Evolutionary conservation across 2,797 vertebrate species (phyloP).

Genomic region (Botia kubotai): DNA sequence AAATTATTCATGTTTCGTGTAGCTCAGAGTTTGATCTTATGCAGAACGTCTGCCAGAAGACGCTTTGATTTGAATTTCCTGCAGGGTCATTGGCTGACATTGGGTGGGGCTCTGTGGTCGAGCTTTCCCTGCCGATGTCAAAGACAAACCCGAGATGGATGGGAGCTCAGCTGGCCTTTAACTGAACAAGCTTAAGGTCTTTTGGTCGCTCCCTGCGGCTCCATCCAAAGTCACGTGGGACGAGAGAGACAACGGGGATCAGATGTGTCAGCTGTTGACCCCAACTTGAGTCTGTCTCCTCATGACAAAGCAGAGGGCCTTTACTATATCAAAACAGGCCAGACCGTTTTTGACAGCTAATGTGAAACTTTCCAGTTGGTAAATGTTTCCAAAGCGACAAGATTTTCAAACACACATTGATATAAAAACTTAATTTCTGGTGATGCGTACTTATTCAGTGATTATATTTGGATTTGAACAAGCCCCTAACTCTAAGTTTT

Average conservation of each 20-base stretch:
- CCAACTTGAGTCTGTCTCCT: neutral
- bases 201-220: conserved; percentile 33
- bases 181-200: conserved; percentile 31
- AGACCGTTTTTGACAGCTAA: conserved; percentile 4
- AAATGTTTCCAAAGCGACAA: no score
- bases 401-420: no score
- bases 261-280: conserved; percentile 37
- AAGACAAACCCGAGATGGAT: conserved; percentile 30
- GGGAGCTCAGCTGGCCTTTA: conserved; percentile 20
- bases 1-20: conserved; percentile 24
- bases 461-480: no score
- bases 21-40: neutral
- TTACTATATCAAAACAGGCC: conserved; percentile 13
- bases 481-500: no score
- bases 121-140: conserved; percentile 33
- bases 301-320: neutral
- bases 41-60: conserved; percentile 1
- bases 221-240: conserved; percentile 33
- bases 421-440: no score
- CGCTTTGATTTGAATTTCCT: conserved; percentile 34
- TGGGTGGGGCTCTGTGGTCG: conserved; percentile 6
- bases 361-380: neutral
- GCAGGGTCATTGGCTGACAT: conserved; percentile 31
- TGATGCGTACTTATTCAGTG: no score
- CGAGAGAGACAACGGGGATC: conserved; percentile 26